Conservation (phyloP, 2,888 invertebrate species). For the Cremastinae sp. region DNA sequence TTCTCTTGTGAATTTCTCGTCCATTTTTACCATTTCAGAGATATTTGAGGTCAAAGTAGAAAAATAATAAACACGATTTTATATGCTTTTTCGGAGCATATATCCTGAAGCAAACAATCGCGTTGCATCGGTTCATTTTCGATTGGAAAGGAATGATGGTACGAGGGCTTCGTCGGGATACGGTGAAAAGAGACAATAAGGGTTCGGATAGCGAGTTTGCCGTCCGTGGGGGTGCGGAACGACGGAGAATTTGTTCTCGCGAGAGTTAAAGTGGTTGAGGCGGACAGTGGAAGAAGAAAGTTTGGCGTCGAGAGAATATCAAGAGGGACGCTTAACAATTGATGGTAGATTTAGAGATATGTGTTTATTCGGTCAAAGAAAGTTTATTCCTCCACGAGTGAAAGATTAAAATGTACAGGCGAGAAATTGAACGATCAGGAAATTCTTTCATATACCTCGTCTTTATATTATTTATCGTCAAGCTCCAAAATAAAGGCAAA, state of each 20-base stretch:
- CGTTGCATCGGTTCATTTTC: too few relatives aligned
- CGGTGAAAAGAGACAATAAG: constrained; percentile 30
- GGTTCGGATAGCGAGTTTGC: neutral
- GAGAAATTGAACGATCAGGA: constrained; percentile 20
- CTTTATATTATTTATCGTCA: too few relatives aligned
- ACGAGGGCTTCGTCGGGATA: neutral
- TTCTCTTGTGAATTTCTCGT: too few relatives aligned
- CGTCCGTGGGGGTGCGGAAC: constrained; percentile 1
- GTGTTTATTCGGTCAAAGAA: constrained; percentile 32
- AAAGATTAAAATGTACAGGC: constrained; percentile 1
- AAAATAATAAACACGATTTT: too few relatives aligned
- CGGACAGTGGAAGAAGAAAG: constrained; percentile 14
- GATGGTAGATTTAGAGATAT: constrained; percentile 50
- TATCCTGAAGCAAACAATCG: too few relatives aligned
- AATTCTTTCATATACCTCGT: neutral
- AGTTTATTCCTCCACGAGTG: constrained; percentile 50
- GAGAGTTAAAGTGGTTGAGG: constrained; percentile 24
- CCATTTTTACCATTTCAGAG: too few relatives aligned
- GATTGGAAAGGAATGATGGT: constrained; percentile 9
- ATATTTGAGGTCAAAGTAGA: too few relatives aligned
- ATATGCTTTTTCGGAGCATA: too few relatives aligned
- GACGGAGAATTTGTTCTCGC: constrained; percentile 1
- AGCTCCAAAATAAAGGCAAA: too few relatives aligned
- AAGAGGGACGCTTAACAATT: constrained; percentile 50
- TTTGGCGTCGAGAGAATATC: constrained; percentile 34